Conservation (phyloP, 2,113 vertebrate genomes). For the Clinocottus analis region DNA sequence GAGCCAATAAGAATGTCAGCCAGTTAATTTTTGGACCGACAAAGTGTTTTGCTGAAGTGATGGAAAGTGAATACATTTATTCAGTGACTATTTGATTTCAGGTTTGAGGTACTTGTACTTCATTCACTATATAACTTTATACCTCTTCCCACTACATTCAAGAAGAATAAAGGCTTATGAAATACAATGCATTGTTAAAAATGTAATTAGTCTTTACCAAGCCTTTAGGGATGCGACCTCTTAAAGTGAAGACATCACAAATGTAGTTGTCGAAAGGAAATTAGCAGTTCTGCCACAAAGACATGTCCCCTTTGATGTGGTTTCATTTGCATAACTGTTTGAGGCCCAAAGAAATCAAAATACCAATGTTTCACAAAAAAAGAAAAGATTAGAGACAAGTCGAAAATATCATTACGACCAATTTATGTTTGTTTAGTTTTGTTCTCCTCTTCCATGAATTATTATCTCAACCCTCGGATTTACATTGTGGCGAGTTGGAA, state of each 20-base stretch:
- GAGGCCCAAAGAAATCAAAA: neutral
- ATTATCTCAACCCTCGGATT: neutral
- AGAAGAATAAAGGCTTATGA: neutral
- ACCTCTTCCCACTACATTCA: neutral
- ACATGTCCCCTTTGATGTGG: neutral
- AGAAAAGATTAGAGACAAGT: neutral
- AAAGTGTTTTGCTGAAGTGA: neutral
- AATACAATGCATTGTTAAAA: neutral
- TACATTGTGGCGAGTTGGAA: too few relatives aligned
- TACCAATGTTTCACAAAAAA: neutral
- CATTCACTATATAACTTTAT: neutral
- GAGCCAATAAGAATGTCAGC: slow-evolving; percentile 2
- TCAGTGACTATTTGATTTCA: neutral
- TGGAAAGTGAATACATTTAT: neutral
- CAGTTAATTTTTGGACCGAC: neutral
- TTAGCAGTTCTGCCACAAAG: neutral
- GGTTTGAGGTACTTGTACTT: neutral
- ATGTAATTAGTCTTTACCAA: neutral
- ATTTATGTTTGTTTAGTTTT: neutral
- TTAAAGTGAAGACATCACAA: neutral
- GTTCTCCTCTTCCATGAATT: neutral
- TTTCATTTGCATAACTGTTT: neutral
- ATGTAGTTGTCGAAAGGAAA: neutral
- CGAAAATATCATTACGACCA: neutral
- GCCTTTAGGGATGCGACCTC: neutral